phyloP scores from a whole-genome alignment of 2,797 vertebrate genomes.

The Lycodopsis pacificus region DNA sequence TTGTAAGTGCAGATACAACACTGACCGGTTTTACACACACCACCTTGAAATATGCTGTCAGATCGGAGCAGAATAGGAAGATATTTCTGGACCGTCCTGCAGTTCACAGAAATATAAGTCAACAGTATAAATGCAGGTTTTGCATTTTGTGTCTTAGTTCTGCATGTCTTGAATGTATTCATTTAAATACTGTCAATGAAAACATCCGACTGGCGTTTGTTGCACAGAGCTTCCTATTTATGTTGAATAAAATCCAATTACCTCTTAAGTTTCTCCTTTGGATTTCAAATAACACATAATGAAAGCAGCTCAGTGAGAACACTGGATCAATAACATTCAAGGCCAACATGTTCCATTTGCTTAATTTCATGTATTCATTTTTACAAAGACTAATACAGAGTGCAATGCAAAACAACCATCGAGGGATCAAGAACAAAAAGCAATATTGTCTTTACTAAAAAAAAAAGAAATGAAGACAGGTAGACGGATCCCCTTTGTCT shows the following conservation, averaged over 20 bases:
- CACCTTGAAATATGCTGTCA: not conserved
- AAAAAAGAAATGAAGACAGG: not conserved
- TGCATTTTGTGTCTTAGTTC: conserved; percentile 11
- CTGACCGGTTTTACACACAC: not conserved
- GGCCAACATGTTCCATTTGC: not conserved
- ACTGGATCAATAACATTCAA: not conserved
- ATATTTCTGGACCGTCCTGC: not conserved
- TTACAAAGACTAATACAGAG: conserved; percentile 1
- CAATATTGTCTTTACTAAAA: not conserved
- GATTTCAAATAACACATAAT: conserved; percentile 18
- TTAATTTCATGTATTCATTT: conserved; percentile 14
- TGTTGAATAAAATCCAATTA: conserved; percentile 22
- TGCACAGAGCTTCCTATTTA: conserved; percentile 25
- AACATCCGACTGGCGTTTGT: conserved; percentile 29
- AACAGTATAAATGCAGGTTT: conserved; percentile 17
- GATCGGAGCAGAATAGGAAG: not conserved
- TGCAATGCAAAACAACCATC: conserved; percentile 15
- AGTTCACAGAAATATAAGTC: conserved; percentile 4
- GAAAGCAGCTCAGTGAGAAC: not conserved
- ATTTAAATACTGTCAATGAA: conserved; percentile 48
- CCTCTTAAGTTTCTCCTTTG: conserved; percentile 21
- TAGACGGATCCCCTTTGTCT: not conserved
- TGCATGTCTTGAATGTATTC: conserved; percentile 43
- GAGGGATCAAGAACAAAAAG: not conserved
- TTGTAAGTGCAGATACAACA: not conserved